Evolutionary conservation across 2,113 vertebrate species (phyloP).

Genomic region (Lophochroa leadbeateri): DNA sequence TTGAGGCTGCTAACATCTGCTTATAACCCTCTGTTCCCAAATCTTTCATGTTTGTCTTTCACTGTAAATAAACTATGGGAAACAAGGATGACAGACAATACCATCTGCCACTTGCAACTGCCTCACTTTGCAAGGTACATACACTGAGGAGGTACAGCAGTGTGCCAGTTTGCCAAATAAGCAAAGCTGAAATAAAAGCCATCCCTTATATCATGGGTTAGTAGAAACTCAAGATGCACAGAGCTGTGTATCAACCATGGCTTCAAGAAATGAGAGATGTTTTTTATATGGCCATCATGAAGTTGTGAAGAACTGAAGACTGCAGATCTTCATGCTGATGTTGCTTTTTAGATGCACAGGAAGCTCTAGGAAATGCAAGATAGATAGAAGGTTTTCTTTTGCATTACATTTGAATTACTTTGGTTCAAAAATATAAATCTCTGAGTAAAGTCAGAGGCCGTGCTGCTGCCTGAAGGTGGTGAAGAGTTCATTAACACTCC

Average conservation of each 20-base stretch:
- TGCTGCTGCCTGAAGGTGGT: not conserved
- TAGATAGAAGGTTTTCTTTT: not conserved
- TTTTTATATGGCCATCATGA: not conserved
- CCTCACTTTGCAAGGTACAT: rapidly evolving
- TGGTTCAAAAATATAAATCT: not conserved
- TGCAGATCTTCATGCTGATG: not conserved
- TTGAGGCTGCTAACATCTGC: not conserved
- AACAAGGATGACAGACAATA: not conserved
- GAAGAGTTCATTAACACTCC: not conserved
- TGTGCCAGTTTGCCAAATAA: not conserved
- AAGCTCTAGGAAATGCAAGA: not conserved
- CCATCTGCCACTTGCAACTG: not conserved
- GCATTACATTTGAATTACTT: not conserved
- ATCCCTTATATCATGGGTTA: not conserved
- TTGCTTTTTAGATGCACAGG: not conserved
- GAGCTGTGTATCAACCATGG: not conserved
- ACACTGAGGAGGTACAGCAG: too few species aligned
- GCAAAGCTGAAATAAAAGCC: not conserved
- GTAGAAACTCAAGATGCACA: not conserved
- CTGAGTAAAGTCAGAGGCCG: not conserved
- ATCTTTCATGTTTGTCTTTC: not conserved
- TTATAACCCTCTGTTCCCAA: not conserved
- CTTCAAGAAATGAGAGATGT: not conserved
- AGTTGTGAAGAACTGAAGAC: not conserved
- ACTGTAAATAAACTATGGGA: not conserved